Percentiles rank a stretch among this genome's conserved stretches.
Evolutionary conservation across 2,888 invertebrate genomes (phyloP).

Genomic region (Exephanes ischioxanthus): DNA sequence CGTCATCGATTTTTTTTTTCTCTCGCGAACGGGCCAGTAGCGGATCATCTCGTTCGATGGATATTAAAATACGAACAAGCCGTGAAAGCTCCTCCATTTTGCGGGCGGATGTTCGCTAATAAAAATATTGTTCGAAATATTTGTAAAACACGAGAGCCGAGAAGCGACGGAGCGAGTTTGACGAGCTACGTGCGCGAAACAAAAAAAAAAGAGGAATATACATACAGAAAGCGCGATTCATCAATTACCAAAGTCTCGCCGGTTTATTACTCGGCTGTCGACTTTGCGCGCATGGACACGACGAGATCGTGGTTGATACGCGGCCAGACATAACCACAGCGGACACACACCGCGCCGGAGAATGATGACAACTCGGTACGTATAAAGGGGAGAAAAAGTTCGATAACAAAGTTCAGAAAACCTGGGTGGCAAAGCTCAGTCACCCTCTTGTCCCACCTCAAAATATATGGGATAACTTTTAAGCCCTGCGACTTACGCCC

Average conservation of each 20-base stretch:
- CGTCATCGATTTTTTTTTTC: constrained; percentile 35
- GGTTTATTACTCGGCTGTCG: constrained; percentile 69
- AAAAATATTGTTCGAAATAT: neutral
- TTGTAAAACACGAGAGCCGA: neutral
- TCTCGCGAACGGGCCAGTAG: constrained; percentile 19
- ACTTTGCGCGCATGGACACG: constrained; percentile 23
- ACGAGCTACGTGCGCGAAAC: neutral
- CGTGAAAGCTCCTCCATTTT: neutral
- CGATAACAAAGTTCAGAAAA: constrained; percentile 73
- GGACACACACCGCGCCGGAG: neutral
- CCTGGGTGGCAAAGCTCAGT: constrained; percentile 55
- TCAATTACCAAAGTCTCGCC: constrained; percentile 68
- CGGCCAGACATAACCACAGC: neutral
- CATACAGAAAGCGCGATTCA: constrained; percentile 54
- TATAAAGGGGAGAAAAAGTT: constrained; percentile 61
- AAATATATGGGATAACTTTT: constrained; percentile 77
- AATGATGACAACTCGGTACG: constrained; percentile 29
- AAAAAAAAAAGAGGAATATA: neutral
- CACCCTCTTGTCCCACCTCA: constrained; percentile 47
- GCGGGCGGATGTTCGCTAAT: neutral
- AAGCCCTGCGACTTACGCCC: constrained; percentile 68
- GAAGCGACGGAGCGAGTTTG: neutral
- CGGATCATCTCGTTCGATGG: constrained; percentile 35
- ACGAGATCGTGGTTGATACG: neutral
- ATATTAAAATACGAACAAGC: constrained; percentile 32